Base-by-base conservation (phyloP, 1,140 invertebrate species). In the Drosophila kikkawai region DNA sequence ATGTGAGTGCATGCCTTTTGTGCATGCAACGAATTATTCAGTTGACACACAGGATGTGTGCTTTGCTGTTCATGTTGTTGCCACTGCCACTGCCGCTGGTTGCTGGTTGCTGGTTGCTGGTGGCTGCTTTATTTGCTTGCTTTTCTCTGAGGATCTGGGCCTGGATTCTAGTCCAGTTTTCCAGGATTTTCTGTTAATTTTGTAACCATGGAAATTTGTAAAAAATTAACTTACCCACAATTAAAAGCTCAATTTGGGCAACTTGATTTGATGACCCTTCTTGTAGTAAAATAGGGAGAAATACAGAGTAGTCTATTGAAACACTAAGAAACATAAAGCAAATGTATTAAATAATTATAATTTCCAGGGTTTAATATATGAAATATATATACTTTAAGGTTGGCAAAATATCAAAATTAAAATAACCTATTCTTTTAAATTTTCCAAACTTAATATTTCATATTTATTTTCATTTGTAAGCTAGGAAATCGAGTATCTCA, bases 1-100 rank as follows among this genome's bases (percentile, higher is more conserved):
- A 90, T 90, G 85, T 90, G 84, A 88, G 81, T 90, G 84, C 84
- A 87, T 87, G 85, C 81, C 84, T 90, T 90, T 90, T 90, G 85
- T 90, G 85, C 86, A 91, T 91, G 82, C 81, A 90, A 91, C 86
- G 82, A 90, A 88, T 87, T 88, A 90, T 90, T 90, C 85, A 90
- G 85, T 88, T 88, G 85, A 88, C 85, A 88, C 79, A 79, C 85
- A 84, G 85, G 85, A 88, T 88, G 85, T 88, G 85, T 88, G 85
- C 85, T 87, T 88, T 87, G 84, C 71, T 87, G 84, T 80, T 87
- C 71, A 59, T 86, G 79, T 22, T 69, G 57, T 56, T 78, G 55
- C 36, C 81, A 79, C 50, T 84, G 63, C 32, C 78, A 56, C 32
- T 75, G 55, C 29, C 58, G 60, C 55, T 80, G 60, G 41, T 44